These are phyloP conservation scores for Steinernema carpocapsae DNA, from an alignment of 2,888 invertebrate species.

Conservation along the genomic window DNA sequence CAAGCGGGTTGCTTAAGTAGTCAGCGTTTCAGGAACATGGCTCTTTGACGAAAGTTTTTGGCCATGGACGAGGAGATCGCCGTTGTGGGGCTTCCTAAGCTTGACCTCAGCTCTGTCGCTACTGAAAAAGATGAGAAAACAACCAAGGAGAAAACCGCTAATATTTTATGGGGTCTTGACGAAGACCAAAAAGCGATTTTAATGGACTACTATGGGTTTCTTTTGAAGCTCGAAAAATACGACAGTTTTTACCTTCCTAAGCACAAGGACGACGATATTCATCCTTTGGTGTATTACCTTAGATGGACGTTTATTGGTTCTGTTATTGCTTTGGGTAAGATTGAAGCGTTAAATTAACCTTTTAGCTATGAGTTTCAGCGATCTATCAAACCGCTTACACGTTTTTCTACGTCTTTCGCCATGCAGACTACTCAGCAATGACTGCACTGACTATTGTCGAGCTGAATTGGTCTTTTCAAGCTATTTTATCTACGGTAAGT, in stretches of 20 bases:
- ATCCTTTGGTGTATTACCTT: neutral
- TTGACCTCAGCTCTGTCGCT: too few species aligned
- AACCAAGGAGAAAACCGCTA: neutral
- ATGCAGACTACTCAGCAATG: conserved; percentile 5
- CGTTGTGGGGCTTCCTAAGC: too few species aligned
- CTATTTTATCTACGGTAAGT: conserved; percentile 27
- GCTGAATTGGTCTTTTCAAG: neutral
- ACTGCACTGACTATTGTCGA: neutral
- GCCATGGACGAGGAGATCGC: too few species aligned
- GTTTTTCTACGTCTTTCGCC: neutral
- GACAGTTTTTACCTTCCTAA: neutral
- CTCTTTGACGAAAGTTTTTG: too few species aligned
- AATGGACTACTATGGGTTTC: neutral
- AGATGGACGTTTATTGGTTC: neutral
- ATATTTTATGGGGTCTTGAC: conserved; percentile 7
- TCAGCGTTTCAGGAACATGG: too few species aligned
- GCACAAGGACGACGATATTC: conserved; percentile 8
- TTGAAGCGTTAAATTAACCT: neutral
- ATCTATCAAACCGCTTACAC: neutral
- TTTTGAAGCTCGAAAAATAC: neutral
- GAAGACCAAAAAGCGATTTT: neutral
- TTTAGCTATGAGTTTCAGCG: neutral
- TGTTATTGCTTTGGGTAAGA: neutral
- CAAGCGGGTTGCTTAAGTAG: too few species aligned
- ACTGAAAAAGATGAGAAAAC: too few species aligned